These are phyloP conservation scores for Acipenser ruthenus DNA, from an alignment of 2,797 vertebrate species.

Conservation along the genomic window DNA sequence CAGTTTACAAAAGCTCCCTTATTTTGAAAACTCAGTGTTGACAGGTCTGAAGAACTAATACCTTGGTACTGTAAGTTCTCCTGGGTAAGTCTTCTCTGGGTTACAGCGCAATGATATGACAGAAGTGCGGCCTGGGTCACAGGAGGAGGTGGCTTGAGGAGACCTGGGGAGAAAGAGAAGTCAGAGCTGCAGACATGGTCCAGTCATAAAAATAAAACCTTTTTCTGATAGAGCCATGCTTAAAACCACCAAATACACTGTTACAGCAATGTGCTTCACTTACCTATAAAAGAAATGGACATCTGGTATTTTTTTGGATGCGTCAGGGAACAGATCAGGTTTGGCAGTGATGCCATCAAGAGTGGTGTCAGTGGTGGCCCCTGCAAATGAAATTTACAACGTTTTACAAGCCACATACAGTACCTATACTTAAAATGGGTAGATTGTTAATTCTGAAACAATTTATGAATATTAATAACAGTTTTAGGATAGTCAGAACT, in stretches of 20 bases:
- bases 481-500: no score
- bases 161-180: constrained; percentile 55
- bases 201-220: no score
- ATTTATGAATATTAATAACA: no score
- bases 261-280: constrained; percentile 28
- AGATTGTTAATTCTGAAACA: not conserved
- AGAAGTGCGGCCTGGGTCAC: constrained; percentile 78
- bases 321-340: constrained; percentile 62
- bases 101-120: constrained; percentile 84
- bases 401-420: not conserved
- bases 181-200: no score
- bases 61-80: constrained; percentile 83
- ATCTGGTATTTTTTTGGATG: constrained; percentile 69
- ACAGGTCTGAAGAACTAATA: constrained; percentile 33
- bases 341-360: constrained; percentile 65
- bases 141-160: constrained; percentile 75
- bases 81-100: constrained; percentile 61
- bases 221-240: no score
- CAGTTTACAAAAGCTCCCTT: no score
- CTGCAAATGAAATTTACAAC: constrained; percentile 44
- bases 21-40: no score
- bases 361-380: constrained; percentile 67
- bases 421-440: not conserved
- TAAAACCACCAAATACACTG: no score
- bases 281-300: constrained; percentile 93